Base-by-base conservation (phyloP, 1,140 invertebrate genomes). In the Drosophila leontia region DNA sequence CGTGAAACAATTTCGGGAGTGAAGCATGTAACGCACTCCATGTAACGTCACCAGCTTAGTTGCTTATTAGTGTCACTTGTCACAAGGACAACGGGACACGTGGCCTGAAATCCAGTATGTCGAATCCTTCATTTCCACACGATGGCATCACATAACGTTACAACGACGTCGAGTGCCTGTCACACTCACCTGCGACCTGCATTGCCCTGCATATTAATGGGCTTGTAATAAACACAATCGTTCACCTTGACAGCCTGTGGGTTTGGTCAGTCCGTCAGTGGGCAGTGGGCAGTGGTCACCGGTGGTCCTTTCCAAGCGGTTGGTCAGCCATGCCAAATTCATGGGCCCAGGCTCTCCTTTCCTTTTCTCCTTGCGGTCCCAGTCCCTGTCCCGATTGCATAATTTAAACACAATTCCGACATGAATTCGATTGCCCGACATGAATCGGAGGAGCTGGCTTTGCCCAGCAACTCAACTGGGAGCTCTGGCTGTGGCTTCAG, bases 201-300 rank as follows among this genome's bases (percentile, higher is more conserved):
- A 42, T 26, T 32, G 65, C 59, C 51, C 41, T 78, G 74, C 59
- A 79, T 79, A 78, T 79, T 78, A 78, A 78, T 78, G 76, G 75
- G 63, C 67, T 71, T 79, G 76, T 71, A 78, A 79, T 79, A 79
- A 79, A 79, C 75, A 79, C 76, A 79, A 64, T 79, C 75, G 76
- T 39, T 79, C 76, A 79, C 76, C 76, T 79, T 79, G 76, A 79
- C 75, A 79, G 75, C 65, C 57, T 57, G 57, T 72, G 70, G 67
- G 67, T 50, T 71, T 15, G 76, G 74, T 75, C 74, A 76, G 71
- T 65, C 50, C 56, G 64, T 78, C 75, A 78, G 58, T 62, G 37
- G 51, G 51, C 58, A 71, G 58, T 62, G 37, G 51, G 51, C 58
- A 71, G 59, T 75, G 72, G 72, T 62, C 35, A 56, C 53, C 53